These are phyloP conservation scores for Micropoecilia bifurca DNA, from an alignment of 2,797 vertebrate species.

Conservation along the genomic window DNA sequence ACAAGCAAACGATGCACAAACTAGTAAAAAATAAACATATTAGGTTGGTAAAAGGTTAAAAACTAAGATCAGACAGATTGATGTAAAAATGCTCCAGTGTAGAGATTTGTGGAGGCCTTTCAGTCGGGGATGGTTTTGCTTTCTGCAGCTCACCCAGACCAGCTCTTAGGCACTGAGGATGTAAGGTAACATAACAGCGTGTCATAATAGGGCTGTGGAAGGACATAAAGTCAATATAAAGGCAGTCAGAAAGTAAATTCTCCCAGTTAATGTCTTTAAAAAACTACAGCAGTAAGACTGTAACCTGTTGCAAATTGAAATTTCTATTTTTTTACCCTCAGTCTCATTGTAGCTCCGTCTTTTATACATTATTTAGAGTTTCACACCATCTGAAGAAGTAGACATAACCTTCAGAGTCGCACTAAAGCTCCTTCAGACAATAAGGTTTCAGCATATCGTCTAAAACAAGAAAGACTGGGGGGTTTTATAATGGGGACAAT, in stretches of 20 bases:
- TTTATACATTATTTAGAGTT: background rate
- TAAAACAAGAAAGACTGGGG: background rate
- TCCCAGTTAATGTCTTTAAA: conserved; percentile 37
- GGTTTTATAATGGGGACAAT: conserved; percentile 1
- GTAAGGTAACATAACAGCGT: background rate
- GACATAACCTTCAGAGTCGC: background rate
- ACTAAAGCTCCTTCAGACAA: background rate
- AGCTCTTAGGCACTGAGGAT: conserved; percentile 15
- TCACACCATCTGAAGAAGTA: background rate
- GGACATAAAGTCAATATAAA: background rate
- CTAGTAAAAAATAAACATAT: background rate
- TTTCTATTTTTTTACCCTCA: background rate
- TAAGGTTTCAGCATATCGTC: too few relatives aligned
- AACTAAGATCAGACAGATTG: conserved; percentile 26
- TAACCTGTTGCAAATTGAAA: conserved; percentile 3
- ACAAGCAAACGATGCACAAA: conserved; percentile 37
- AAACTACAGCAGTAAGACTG: conserved; percentile 12
- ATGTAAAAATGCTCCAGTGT: conserved; percentile 10
- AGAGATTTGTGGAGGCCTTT: conserved; percentile 39
- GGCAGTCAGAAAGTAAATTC: conserved; percentile 12
- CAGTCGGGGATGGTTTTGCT: background rate
- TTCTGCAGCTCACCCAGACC: background rate
- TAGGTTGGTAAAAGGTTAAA: conserved; percentile 1
- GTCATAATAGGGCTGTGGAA: conserved; percentile 3
- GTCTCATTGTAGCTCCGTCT: background rate